Evolutionary conservation across 2,888 invertebrate species (phyloP), one percentile per base, ranked within the genome.

Genomic region (Drosophila atripex): DNA sequence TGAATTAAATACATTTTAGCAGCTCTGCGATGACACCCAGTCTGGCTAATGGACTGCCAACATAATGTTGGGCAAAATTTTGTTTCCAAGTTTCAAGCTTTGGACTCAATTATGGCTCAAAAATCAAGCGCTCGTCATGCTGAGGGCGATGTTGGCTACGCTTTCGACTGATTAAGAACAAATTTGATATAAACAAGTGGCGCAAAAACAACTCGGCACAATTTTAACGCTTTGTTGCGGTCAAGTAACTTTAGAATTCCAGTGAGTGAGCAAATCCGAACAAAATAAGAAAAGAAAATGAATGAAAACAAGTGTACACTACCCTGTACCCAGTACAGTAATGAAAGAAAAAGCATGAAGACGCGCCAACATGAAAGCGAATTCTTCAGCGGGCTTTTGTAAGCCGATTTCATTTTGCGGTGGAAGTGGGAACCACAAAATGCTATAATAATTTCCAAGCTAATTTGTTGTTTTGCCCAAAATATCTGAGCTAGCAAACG

Each of bases 81-180:
- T 43, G 16, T 23, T 35, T 28, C 9, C 28, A 28, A 9, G 28
- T 28, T 28, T 28, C 28, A 28, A 28, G 28, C 28, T 28, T 16
- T 38, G 21, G 14, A 46, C 63, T 51, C 35, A 51, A 51, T 63
- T 64, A 51, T 12, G 7, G 45, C 35, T 46, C 9, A 2, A 46
- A 51, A 38, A 52, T 46, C 41, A 65, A 47, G 14, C 16, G 54
- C 39, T 28, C 32, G 64, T 65, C 64, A 65, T 68, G 66, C 43
- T 54, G 66, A 43, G 39, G 57, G 43, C 55, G 57, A 68, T 46
- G 49, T 78, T 80, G 46, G 78, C 76, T 57, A 82, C 85, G 82
- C 82, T 82, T 84, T 82, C 82, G 75, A 66, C 77, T 84, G 82
- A 82, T 84, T 78, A 77, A 82, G 85, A 74, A 82, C 82, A 74